Evolutionary conservation across 1,140 invertebrate genomes (phyloP).

Genomic region (Drosophila eugracilis): DNA sequence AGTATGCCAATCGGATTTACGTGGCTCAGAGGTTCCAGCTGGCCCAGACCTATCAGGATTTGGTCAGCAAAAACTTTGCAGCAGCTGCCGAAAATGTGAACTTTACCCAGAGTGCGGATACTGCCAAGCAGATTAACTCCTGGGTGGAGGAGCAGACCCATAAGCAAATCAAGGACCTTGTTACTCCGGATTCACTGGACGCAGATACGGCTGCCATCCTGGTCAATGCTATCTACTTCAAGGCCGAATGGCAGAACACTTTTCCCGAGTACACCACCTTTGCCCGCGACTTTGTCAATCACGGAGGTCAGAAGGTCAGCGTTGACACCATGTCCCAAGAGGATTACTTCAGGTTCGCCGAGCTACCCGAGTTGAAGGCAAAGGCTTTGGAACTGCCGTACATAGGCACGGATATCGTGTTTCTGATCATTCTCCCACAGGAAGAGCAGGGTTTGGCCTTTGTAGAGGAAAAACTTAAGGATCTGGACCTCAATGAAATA

Average conservation of each 20-base stretch:
- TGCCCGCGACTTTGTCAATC: constrained; percentile 37
- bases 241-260: constrained; percentile 54
- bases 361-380: constrained; percentile 54
- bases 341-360: constrained; percentile 57
- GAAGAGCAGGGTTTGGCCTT: constrained; percentile 85
- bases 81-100: constrained; percentile 82
- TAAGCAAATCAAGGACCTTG: constrained; percentile 86
- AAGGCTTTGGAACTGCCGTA: constrained; percentile 59
- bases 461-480: constrained; percentile 85
- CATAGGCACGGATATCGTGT: constrained; percentile 86
- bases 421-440: constrained; percentile 87
- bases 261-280: constrained; percentile 49
- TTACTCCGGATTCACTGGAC: constrained; percentile 75
- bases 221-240: constrained; percentile 89
- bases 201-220: constrained; percentile 85
- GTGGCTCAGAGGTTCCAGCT: constrained; percentile 40
- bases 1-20: constrained; percentile 58
- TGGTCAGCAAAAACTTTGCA: constrained; percentile 40
- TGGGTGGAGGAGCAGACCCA: constrained; percentile 87
- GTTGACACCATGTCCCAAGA: constrained; percentile 86
- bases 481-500: constrained; percentile 67
- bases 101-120: constrained; percentile 76
- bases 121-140: constrained; percentile 85
- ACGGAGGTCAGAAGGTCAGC: constrained; percentile 51
- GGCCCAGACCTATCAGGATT: constrained; percentile 26